Evolutionary conservation across 2,888 invertebrate genomes (phyloP).

Genomic region (Troides aeacus): DNA sequence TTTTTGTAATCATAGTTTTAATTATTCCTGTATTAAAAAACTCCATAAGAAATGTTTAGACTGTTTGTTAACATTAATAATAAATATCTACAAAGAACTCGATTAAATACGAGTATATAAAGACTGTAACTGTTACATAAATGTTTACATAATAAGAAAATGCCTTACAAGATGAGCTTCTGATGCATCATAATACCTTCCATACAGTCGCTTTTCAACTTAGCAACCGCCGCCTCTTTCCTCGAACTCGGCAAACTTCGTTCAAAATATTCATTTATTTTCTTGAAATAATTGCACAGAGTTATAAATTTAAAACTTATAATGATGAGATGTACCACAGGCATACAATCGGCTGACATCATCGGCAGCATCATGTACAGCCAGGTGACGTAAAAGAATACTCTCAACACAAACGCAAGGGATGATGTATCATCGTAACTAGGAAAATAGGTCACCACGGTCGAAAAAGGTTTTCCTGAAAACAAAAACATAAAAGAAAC

Average conservation of each 20-base stretch:
- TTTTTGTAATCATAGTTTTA: too few relatives aligned
- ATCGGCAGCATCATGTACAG: slow-evolving; percentile 72
- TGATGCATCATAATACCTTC: slow-evolving; percentile 66
- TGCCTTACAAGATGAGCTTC: slow-evolving; percentile 57
- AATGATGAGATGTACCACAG: slow-evolving; percentile 61
- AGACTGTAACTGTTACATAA: not conserved
- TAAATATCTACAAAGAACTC: too few relatives aligned
- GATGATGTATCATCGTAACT: slow-evolving; percentile 54
- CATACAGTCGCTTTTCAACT: slow-evolving; percentile 53
- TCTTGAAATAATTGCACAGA: slow-evolving; percentile 55
- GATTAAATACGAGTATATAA: slow-evolving; percentile 6
- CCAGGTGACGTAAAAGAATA: slow-evolving; percentile 68
- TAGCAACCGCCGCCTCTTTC: slow-evolving; percentile 45
- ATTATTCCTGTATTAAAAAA: too few relatives aligned
- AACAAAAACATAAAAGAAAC: not conserved
- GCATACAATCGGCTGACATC: slow-evolving; percentile 70
- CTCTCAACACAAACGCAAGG: slow-evolving; percentile 50
- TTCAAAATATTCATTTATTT: slow-evolving; percentile 52
- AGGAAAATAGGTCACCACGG: slow-evolving; percentile 68
- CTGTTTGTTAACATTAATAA: too few relatives aligned
- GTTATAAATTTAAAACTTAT: slow-evolving; percentile 65
- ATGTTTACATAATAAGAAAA: slow-evolving; percentile 27
- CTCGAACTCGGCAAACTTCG: slow-evolving; percentile 41
- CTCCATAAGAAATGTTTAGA: too few relatives aligned
- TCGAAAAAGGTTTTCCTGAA: slow-evolving; percentile 65